These are phyloP conservation scores for Balaeniceps rex DNA, from an alignment of 2,113 vertebrate genomes.

Conservation along the genomic window DNA sequence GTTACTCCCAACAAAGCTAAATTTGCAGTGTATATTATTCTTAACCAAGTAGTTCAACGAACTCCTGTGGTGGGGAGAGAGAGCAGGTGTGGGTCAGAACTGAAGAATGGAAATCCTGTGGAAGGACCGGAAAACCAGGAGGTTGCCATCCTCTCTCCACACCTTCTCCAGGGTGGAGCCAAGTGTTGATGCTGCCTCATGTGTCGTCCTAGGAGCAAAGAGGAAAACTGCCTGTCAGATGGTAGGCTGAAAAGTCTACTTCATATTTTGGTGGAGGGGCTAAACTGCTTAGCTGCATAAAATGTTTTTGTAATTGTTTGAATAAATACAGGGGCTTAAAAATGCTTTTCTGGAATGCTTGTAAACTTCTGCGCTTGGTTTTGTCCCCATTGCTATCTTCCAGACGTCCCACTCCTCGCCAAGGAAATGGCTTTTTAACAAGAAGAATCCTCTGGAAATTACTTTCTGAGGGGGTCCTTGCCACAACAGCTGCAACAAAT, in stretches of 20 bases:
- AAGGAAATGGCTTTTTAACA: constrained; percentile 71
- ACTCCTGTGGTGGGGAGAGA: background rate
- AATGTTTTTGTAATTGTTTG: constrained; percentile 53
- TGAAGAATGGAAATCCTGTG: background rate
- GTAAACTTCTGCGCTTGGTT: constrained; percentile 42
- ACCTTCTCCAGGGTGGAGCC: background rate
- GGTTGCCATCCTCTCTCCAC: background rate
- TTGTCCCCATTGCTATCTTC: constrained; percentile 52
- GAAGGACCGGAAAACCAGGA: background rate
- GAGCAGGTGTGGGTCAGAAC: background rate
- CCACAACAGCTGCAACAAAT: constrained; percentile 64
- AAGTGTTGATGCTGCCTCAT: background rate
- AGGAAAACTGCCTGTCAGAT: background rate
- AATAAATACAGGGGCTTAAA: constrained; percentile 53
- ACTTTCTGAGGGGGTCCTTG: constrained; percentile 46
- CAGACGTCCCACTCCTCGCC: constrained; percentile 31
- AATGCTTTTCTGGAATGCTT: constrained; percentile 59
- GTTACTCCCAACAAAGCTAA: background rate
- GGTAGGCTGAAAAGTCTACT: background rate
- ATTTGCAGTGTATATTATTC: background rate
- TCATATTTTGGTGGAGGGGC: constrained; percentile 2
- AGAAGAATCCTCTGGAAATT: constrained; percentile 65
- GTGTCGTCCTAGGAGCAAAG: background rate
- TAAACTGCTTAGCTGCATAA: constrained; percentile 27
- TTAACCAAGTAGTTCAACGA: background rate